A percentile compares a stretch with the other conserved stretches of the same genome.
Conservation (phyloP, 2,797 vertebrate species). For the Cygnus olor region DNA sequence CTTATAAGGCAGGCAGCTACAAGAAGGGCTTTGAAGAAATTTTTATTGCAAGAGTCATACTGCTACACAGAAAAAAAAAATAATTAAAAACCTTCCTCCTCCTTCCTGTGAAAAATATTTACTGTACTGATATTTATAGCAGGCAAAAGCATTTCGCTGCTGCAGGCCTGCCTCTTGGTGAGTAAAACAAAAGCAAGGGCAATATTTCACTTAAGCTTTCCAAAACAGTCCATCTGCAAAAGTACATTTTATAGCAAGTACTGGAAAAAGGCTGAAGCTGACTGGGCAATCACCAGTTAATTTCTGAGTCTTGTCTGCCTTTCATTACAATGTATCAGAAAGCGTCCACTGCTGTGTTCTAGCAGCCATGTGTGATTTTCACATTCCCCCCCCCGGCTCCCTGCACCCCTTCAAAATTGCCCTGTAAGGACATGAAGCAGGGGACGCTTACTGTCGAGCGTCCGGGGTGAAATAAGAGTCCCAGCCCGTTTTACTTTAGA, state of each 20-base stretch:
- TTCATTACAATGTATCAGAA: background rate
- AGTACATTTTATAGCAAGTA: background rate
- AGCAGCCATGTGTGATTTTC: background rate
- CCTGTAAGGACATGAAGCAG: conserved; percentile 35
- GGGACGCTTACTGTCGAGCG: background rate
- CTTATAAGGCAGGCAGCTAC: background rate
- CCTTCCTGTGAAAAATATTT: background rate
- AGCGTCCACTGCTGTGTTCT: background rate
- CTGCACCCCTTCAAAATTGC: background rate
- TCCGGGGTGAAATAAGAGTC: background rate
- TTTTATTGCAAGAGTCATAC: background rate
- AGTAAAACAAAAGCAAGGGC: background rate
- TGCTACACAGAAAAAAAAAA: background rate
- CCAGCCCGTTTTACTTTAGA: background rate
- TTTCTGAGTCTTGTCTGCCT: background rate
- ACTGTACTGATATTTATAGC: background rate
- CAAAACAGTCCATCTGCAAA: background rate
- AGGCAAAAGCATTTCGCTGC: background rate
- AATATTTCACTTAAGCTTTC: background rate
- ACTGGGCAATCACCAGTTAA: background rate
- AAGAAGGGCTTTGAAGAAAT: background rate
- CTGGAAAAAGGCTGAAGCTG: background rate
- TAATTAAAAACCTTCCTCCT: background rate
- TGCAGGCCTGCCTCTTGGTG: background rate
- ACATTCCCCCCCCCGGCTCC: background rate